Evolutionary conservation across 2,797 vertebrate species (phyloP).

Genomic region (Scarus forsteni): DNA sequence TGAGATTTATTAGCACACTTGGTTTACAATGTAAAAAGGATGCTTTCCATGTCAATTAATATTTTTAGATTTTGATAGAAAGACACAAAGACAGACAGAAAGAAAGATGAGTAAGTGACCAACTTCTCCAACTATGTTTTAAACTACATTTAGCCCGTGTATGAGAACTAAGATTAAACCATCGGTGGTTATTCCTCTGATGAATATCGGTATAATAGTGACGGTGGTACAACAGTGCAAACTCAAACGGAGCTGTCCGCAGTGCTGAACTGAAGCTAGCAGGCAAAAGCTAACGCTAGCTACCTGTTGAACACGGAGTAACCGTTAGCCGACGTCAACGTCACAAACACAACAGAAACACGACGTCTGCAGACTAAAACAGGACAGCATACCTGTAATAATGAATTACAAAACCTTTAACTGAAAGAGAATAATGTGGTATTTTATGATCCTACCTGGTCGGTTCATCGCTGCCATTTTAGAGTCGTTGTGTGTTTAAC

Average conservation of each 20-base stretch:
- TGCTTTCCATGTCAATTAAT: too few species aligned
- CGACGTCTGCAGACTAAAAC: not conserved
- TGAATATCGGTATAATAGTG: too few species aligned
- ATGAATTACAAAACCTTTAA: not conserved
- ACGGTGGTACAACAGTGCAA: too few species aligned
- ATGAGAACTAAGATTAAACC: too few species aligned
- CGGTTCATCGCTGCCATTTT: slow-evolving; percentile 66
- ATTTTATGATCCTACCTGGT: slow-evolving; percentile 56
- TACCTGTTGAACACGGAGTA: slow-evolving; percentile 65
- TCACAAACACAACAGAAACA: not conserved
- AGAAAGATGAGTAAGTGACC: too few species aligned
- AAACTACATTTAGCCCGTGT: too few species aligned
- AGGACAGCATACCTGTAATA: not conserved
- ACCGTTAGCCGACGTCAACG: slow-evolving; percentile 6
- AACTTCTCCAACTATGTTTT: too few species aligned
- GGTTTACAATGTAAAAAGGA: too few species aligned
- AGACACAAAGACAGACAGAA: too few species aligned
- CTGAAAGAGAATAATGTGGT: not conserved
- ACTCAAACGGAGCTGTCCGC: slow-evolving; percentile 50
- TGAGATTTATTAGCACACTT: too few species aligned
- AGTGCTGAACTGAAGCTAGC: slow-evolving; percentile 55
- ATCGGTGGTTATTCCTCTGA: too few species aligned
- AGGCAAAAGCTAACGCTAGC: slow-evolving; percentile 29
- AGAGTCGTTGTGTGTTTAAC: slow-evolving; percentile 11
- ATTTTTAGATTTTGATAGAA: too few species aligned